These are phyloP conservation scores for Fulmarus glacialis DNA, from an alignment of 2,113 vertebrate genomes.

Conservation along the genomic window DNA sequence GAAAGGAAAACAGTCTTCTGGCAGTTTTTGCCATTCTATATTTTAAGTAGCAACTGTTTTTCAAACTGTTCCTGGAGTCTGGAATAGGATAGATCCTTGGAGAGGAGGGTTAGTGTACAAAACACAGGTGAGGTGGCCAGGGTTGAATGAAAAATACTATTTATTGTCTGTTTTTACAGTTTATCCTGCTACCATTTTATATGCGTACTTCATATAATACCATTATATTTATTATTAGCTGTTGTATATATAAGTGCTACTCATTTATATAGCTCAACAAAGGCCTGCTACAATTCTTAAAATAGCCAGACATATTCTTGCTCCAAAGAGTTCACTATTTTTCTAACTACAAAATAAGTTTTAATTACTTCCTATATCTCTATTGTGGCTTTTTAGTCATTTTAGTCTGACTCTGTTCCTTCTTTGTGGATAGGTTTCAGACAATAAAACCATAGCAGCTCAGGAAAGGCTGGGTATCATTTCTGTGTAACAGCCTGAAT, in stretches of 20 bases:
- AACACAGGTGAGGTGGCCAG: neutral
- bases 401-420: neutral
- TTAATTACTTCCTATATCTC: neutral
- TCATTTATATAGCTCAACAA: neutral
- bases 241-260: neutral
- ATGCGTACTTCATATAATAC: neutral
- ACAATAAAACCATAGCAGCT: neutral
- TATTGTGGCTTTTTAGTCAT: neutral
- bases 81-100: neutral
- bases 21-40: neutral
- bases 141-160: neutral
- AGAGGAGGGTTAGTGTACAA: neutral
- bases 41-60: neutral
- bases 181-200: neutral
- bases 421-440: neutral
- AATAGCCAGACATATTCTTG: neutral
- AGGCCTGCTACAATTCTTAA: neutral
- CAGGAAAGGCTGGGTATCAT: neutral
- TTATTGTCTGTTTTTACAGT: neutral
- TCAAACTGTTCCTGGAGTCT: neutral
- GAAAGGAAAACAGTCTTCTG: neutral
- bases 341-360: neutral
- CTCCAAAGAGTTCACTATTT: neutral
- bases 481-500: neutral
- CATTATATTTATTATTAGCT: neutral